Evolutionary conservation across 53 echinoderm and acorn worm genomes (phyloP), one percentile per base, ranked within the genome.

Genomic region (Mesocentrotus franciscanus): DNA sequence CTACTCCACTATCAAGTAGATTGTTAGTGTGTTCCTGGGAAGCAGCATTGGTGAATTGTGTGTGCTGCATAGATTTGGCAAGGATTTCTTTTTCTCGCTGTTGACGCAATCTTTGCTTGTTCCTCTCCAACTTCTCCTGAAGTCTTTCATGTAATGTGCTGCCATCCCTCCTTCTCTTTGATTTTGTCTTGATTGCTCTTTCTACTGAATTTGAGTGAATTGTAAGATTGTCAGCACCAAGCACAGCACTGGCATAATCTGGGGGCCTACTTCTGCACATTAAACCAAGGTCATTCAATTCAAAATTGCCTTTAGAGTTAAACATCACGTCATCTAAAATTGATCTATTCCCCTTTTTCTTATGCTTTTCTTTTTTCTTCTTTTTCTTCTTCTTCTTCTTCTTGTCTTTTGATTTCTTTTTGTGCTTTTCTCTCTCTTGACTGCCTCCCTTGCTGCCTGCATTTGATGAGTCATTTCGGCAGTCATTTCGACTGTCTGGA

Each of bases 381-480:
- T 97, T 96, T 91, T 98, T 98, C 95, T 99, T 98, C 92, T 98
- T 97, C 92, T 99, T 97, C 93, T 96, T 96, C 87, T 96, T 96
- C 91, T 96, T 96, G 85, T 98, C 97, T 93, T 97, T 98, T 85
- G 97, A 95, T 94, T 95, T 96, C 95, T 97, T 97, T 94, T 94
- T 94, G 26, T 94, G 94, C 26, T 61, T 94, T 17, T 94, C 94
- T 26, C 81, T 56, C 36, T 94, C 94, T 84, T 94, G 94, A 24
- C 94, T 94, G 35, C 84, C 84, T 61, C 94, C 94, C 26, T 94
- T 94, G 78, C 91, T 95, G 91, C 92, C 78, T 39, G 72, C 49
- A 42, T 81, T 81, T 42, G 81, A 81, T 42, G 81, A 17, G 42
- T 39, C 81, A 81, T 81, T 81, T 81, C 33, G 18, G 36, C 55